These are phyloP conservation scores for Andrena hattorfiana DNA, from an alignment of 2,888 invertebrate species.

Conservation along the genomic window DNA sequence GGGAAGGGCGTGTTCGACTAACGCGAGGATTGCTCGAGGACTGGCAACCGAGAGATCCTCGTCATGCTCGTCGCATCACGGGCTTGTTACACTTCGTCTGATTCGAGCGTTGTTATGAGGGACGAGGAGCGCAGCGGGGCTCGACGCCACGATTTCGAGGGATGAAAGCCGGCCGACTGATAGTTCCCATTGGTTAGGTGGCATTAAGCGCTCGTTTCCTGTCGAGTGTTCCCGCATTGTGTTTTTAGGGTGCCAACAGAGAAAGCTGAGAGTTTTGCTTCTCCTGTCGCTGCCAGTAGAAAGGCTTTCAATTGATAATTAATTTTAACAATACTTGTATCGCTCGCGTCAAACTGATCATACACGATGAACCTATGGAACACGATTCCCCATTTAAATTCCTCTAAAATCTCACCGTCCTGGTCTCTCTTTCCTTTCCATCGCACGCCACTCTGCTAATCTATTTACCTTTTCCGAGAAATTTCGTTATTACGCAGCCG, in stretches of 20 bases:
- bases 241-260: background rate
- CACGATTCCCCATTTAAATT: background rate
- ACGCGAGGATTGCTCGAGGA: conserved; percentile 11
- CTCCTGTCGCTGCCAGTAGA: too few relatives aligned
- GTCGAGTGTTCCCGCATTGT: conserved; percentile 11
- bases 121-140: conserved; percentile 7
- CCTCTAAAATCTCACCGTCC: background rate
- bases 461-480: conserved; percentile 50
- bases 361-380: too few relatives aligned
- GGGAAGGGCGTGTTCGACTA: conserved; percentile 2
- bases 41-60: conserved; percentile 27
- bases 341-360: too few relatives aligned
- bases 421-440: too few relatives aligned
- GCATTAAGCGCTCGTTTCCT: conserved; percentile 10
- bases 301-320: too few relatives aligned
- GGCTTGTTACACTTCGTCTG: conserved; percentile 28
- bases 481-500: conserved; percentile 62
- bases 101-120: conserved; percentile 35
- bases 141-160: conserved; percentile 1
- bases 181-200: conserved; percentile 12
- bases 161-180: conserved; percentile 12
- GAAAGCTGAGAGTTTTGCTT: too few relatives aligned
- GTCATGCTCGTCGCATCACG: conserved; percentile 21
- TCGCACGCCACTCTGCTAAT: background rate
- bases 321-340: too few relatives aligned